Conservation (phyloP, 2,113 vertebrate species). For the rat (Rattus norvegicus) region DNA sequence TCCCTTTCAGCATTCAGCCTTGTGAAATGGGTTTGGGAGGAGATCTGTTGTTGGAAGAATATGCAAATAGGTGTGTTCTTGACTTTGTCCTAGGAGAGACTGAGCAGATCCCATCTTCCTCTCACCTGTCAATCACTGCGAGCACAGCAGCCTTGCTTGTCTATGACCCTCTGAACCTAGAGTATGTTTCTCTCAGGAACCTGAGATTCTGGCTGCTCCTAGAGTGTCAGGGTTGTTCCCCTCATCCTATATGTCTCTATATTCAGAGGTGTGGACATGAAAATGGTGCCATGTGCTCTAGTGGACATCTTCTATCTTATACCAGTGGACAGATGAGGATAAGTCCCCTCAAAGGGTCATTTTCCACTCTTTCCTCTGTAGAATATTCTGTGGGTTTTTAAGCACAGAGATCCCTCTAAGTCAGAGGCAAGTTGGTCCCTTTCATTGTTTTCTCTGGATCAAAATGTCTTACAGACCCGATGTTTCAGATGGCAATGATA, state of each 20-base stretch:
- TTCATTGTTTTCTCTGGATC: not conserved
- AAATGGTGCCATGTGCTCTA: not conserved
- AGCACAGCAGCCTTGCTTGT: no score
- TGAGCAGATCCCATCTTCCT: not conserved
- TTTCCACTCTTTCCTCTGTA: not conserved
- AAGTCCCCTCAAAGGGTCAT: not conserved
- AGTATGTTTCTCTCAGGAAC: not conserved
- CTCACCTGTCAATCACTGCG: accelerated
- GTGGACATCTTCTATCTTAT: not conserved
- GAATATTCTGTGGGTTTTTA: not conserved
- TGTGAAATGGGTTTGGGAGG: not conserved
- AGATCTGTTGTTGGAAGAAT: accelerated
- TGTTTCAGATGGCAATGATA: not conserved
- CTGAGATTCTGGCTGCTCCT: not conserved
- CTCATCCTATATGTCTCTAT: not conserved
- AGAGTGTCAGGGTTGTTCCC: not conserved
- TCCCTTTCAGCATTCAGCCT: not conserved
- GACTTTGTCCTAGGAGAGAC: not conserved
- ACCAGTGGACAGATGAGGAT: not conserved
- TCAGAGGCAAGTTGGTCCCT: not conserved
- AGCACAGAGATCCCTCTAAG: not conserved
- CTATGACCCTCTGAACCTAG: not conserved
- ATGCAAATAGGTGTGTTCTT: not conserved
- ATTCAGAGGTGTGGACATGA: not conserved
- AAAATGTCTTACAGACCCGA: not conserved